Percentiles rank a stretch among this genome's conserved stretches.
Evolutionary conservation across 2,888 invertebrate species (phyloP).

Genomic region (Sycophila texana): DNA sequence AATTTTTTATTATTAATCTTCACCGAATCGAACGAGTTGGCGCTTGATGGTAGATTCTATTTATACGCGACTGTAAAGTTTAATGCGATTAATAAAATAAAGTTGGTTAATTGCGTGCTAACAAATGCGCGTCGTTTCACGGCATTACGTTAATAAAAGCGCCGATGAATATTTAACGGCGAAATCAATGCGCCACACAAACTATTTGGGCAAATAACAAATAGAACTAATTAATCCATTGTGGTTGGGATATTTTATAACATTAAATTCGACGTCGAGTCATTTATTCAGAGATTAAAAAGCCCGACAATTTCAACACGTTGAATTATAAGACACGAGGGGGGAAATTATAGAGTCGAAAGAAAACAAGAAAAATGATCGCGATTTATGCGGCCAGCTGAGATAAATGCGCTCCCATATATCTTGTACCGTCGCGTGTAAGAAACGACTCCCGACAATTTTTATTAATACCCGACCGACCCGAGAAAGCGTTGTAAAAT

Average conservation of each 20-base stretch:
- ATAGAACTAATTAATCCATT: constrained; percentile 22
- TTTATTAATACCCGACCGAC: constrained; percentile 42
- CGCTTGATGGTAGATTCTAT: no score
- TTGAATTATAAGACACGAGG: constrained; percentile 45
- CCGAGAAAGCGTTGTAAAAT: constrained; percentile 35
- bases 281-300: constrained; percentile 37
- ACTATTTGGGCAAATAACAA: neutral
- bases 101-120: no score
- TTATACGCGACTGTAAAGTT: no score
- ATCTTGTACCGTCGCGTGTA: constrained; percentile 49
- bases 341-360: constrained; percentile 52
- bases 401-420: constrained; percentile 52
- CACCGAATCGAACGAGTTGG: no score
- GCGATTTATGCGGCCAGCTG: constrained; percentile 48
- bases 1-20: no score
- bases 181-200: no score
- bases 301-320: constrained; percentile 36
- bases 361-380: constrained; percentile 52
- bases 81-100: no score
- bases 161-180: no score
- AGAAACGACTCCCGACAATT: constrained; percentile 53
- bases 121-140: no score
- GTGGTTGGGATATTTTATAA: constrained; percentile 2
- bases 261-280: constrained; percentile 10
- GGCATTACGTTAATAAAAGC: no score